Percentiles rank a stretch among this genome's conserved stretches.
Evolutionary conservation across 1,140 invertebrate genomes (phyloP).

Genomic region (Leptinotarsa defecta): DNA sequence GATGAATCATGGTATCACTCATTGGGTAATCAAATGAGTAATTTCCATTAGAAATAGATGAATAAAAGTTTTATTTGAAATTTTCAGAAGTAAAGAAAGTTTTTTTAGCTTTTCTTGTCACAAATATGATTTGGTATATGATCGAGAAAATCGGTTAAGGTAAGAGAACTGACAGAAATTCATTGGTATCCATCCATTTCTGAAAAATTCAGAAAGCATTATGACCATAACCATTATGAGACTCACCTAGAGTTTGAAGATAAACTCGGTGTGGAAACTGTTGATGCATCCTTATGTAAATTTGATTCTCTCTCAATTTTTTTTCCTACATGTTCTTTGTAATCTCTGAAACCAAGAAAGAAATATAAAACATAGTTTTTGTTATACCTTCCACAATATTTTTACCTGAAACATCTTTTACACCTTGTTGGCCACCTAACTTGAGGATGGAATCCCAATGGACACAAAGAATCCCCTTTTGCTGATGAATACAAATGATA

Average conservation of each 20-base stretch:
- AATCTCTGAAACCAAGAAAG: constrained; percentile 65
- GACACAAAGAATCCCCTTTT: constrained; percentile 86
- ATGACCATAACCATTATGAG: too few species aligned
- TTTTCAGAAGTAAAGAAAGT: too few species aligned
- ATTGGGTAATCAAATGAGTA: too few species aligned
- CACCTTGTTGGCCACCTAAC: constrained; percentile 90
- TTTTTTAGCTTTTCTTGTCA: too few species aligned
- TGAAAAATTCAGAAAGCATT: too few species aligned
- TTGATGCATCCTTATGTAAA: constrained; percentile 66
- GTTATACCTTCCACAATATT: not conserved
- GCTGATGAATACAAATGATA: constrained; percentile 79
- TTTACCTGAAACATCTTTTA: constrained; percentile 86
- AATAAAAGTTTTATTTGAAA: too few species aligned
- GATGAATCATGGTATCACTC: too few species aligned
- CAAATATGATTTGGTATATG: too few species aligned
- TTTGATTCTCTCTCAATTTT: constrained; percentile 62
- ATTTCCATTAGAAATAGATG: too few species aligned
- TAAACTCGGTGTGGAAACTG: constrained; percentile 76
- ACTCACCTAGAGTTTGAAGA: constrained; percentile 63
- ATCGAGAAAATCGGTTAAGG: too few species aligned
- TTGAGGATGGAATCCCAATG: constrained; percentile 91
- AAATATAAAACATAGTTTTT: not conserved
- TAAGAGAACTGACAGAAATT: too few species aligned
- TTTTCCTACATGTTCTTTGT: constrained; percentile 80
- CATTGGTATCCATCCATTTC: too few species aligned